Conservation (phyloP, 2,888 invertebrate species). For the Omphaloscelis lunosa region DNA sequence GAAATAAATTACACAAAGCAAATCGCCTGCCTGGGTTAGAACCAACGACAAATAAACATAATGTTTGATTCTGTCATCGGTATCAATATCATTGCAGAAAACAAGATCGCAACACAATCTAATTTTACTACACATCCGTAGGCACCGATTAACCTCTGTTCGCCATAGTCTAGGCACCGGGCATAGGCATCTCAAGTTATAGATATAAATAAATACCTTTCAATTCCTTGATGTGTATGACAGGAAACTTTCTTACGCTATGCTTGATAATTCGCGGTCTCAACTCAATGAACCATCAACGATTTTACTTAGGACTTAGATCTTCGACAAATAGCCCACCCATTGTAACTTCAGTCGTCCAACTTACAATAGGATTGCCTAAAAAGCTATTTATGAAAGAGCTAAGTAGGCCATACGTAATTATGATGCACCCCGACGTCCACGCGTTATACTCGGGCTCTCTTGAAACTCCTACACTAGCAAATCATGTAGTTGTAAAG, state of each 20-base stretch:
- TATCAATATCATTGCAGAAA: background rate
- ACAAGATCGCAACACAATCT: background rate
- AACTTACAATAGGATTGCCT: background rate
- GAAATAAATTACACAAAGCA: too few species aligned
- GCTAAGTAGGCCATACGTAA: background rate
- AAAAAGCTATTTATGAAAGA: background rate
- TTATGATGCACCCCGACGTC: background rate
- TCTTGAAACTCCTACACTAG: background rate
- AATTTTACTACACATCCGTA: background rate
- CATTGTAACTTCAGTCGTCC: background rate
- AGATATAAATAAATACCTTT: background rate
- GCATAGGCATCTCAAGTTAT: background rate
- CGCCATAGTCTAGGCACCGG: background rate
- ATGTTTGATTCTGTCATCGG: background rate
- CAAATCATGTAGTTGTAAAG: background rate
- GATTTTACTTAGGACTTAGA: background rate
- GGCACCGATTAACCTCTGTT: background rate
- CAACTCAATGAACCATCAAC: background rate
- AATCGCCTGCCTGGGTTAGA: too few species aligned
- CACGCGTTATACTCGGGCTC: background rate
- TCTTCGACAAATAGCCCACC: background rate
- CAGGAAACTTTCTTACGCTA: background rate
- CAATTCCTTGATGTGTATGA: background rate
- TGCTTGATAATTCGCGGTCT: background rate
- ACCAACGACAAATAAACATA: too few species aligned